A percentile compares a stretch with the other conserved stretches of the same genome.
Conservation (phyloP, 1,140 invertebrate genomes). For the Philopotamus ludificatus region DNA sequence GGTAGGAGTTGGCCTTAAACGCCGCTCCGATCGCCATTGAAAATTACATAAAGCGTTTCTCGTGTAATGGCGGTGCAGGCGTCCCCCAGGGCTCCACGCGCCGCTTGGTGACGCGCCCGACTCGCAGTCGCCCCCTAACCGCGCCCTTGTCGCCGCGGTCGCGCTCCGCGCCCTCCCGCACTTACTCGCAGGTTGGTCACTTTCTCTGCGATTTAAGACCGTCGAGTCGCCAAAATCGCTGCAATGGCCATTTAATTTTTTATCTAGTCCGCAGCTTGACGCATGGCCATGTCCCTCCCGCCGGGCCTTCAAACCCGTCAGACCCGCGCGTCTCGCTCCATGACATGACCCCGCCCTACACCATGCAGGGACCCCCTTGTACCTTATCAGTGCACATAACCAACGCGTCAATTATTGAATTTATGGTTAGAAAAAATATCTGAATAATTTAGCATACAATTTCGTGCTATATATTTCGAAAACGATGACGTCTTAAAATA, state of each 20-base stretch:
- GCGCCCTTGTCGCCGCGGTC: neutral
- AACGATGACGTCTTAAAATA: too few relatives aligned
- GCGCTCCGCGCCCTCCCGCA: neutral
- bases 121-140: neutral
- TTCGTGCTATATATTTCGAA: too few relatives aligned
- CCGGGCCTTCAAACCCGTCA: neutral
- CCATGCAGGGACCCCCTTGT: too few relatives aligned
- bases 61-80: neutral
- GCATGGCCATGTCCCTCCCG: neutral
- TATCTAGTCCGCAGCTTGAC: too few relatives aligned
- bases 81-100: neutral
- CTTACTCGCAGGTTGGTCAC: neutral
- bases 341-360: too few relatives aligned
- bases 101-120: neutral
- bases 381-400: too few relatives aligned
- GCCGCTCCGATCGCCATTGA: neutral
- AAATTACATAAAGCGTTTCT: neutral
- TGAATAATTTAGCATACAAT: too few relatives aligned
- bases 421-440: too few relatives aligned
- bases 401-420: too few relatives aligned
- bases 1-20: slow-evolving; percentile 3
- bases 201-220: neutral
- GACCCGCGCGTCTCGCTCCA: neutral
- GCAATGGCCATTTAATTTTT: neutral
- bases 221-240: neutral